These are phyloP conservation scores for Epinotia nisella DNA, from an alignment of 2,888 invertebrate genomes.

Conservation along the genomic window DNA sequence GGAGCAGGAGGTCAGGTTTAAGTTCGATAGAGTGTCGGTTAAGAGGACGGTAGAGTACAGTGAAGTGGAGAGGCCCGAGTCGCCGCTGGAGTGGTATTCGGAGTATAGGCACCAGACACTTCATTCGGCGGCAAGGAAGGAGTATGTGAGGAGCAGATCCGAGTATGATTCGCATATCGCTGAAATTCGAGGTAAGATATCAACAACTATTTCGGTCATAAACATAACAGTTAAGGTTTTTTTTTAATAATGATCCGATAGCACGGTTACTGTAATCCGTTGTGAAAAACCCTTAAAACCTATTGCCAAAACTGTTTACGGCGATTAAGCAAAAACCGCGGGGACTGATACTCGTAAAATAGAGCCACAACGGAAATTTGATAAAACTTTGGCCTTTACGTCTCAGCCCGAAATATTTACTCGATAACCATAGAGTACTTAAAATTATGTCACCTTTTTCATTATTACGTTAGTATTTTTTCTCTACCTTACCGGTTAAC, in stretches of 20 bases:
- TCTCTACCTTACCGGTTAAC: no score
- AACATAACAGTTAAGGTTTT: not conserved
- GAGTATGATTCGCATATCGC: conserved; percentile 95
- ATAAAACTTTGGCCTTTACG: not conserved
- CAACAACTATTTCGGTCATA: conserved; percentile 19
- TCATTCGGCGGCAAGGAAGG: conserved; percentile 88
- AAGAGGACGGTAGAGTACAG: conserved; percentile 85
- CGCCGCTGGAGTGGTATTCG: conserved; percentile 80
- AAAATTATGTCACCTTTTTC: no score
- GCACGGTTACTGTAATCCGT: not conserved
- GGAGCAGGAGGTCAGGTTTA: conserved; percentile 81
- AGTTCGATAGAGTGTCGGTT: conserved; percentile 89
- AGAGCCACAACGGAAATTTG: not conserved
- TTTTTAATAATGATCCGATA: no score
- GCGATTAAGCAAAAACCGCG: not conserved
- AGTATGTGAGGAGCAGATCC: conserved; percentile 90
- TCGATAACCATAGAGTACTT: not conserved
- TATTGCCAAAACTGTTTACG: not conserved
- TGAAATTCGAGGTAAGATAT: conserved; percentile 90
- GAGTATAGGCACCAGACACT: conserved; percentile 82
- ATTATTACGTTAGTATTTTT: no score
- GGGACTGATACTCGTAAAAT: not conserved
- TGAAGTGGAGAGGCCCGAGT: conserved; percentile 72
- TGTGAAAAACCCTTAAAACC: not conserved
- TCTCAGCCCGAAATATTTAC: not conserved